Evolutionary conservation across 23 tunicate genomes (phyloP), one percentile per base, ranked within the genome.

Genomic region (Diplosoma virens): DNA sequence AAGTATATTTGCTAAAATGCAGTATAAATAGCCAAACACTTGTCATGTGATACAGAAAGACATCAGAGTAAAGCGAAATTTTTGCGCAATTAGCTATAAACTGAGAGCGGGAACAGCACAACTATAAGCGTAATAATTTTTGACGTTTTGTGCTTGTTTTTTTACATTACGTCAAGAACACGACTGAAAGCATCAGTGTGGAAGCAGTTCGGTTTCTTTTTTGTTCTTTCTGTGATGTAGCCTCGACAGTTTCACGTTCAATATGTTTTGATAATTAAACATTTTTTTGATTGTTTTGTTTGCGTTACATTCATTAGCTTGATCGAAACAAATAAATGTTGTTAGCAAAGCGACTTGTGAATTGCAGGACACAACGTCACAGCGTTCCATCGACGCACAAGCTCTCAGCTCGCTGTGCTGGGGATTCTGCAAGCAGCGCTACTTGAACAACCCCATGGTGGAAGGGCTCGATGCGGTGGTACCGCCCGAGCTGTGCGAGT

Each of bases 361-460:
- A 14, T 35, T 67, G 17, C 26, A 67, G 74, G 80, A 80, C 53
- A 58, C 85, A 27, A 37, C 77, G 20, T 32, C 80, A 28, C 29
- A 32, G 16, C 32, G 32, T 5, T 50, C 33, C 30, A 71, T 89
- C 30, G 88, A 89, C 47, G 76, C 84, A 20, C 79, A 77, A 3
- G 47, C 52, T 52, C 58, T 89, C 1, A 47, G 84, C 11, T 67
- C 88, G 30, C 30, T 55, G 1, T 82, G 88, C 75, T 89, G 96
- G 96, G 25, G 73, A 34, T 47, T 35, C 4, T 82, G 96, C 79
- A 79, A 82, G 64, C 50, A 79, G 5, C 46, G 75, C 23, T 78
- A 70, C 84, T 63, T 82, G 16, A 82, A 74, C 55, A 82, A 82
- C 47, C 87, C 87, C 23, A 41, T 82, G 28, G 87, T 82, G 37